phyloP scores from a whole-genome alignment of 2,113 vertebrate genomes.

The Danionella cerebrum region DNA sequence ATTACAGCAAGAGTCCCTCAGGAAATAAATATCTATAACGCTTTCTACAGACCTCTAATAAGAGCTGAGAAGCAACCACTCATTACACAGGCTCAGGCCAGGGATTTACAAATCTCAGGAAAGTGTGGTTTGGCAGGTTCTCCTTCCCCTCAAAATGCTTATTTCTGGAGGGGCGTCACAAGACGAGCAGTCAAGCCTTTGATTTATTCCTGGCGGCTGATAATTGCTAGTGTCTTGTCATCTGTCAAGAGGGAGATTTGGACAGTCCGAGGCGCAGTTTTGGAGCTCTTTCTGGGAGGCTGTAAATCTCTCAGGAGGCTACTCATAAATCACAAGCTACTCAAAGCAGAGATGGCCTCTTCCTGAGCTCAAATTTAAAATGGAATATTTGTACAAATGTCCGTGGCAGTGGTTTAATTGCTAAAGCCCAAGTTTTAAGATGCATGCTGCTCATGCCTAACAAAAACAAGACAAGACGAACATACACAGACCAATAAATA shows the following conservation, averaged over 20 bases:
- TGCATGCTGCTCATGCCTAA: not conserved
- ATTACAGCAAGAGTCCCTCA: conserved; percentile 68
- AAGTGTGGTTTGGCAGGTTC: conserved; percentile 51
- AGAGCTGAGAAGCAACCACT: conserved; percentile 64
- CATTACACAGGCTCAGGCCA: conserved; percentile 62
- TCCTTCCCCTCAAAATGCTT: conserved; percentile 62
- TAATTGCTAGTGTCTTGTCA: conserved; percentile 72
- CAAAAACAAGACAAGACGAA: not conserved
- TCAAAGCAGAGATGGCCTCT: conserved; percentile 26
- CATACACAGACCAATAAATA: not conserved
- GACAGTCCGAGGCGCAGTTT: conserved; percentile 59
- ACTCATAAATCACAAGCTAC: conserved; percentile 53
- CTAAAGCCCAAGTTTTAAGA: not conserved
- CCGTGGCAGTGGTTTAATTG: not conserved
- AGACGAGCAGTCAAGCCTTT: conserved; percentile 58
- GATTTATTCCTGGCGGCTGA: conserved; percentile 69
- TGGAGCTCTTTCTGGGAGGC: conserved; percentile 53
- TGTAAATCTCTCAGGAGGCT: conserved; percentile 65
- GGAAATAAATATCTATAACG: conserved; percentile 67
- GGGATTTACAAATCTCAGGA: conserved; percentile 72
- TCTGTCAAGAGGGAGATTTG: conserved; percentile 62
- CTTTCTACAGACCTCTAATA: conserved; percentile 72
- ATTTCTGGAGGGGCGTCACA: conserved; percentile 54
- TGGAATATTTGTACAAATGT: not conserved
- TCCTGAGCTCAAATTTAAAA: conserved; percentile 17